Evolutionary conservation across 2,888 invertebrate species (phyloP), one percentile per base, ranked within the genome.

Genomic region (Torymus auratus): DNA sequence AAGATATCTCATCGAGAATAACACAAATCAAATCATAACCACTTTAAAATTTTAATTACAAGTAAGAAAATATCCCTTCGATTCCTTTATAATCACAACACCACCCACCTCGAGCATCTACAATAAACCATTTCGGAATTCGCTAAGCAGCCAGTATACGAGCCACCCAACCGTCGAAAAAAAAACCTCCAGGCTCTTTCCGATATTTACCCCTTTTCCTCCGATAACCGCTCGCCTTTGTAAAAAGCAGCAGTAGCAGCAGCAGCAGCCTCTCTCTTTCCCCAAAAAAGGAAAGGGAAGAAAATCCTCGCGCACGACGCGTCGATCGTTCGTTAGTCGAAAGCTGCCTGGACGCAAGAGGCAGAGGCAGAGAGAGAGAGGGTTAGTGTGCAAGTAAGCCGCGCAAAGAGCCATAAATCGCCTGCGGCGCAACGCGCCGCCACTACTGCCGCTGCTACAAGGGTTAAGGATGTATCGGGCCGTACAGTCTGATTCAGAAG

Each of bases 251-350:
- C 52, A 56, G 41, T 1, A 41, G 41, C 7, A 41, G 41, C 41
- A 41, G 28, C 7, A 28, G 28, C 28, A 28, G 28, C 28, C 28
- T 28, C 28, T 28, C 41, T 41, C 7, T 41, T 7, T 7, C 41
- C 41, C 41, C 41, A 7, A 41, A 41, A 41, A 41, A 41, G 41
- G 41, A 41, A 41, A 41, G 7, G 7, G n/a, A 23, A 58, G 55
- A 60, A 78, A 78, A 74, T 69, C 23, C 69, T 28, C 20, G 15
- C 55, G 65, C 41, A 58, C 61, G 20, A 65, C 74, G 76, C 72
- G 78, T 81, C 81, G 69, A 81, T 78, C 74, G 73, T 78, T 81
- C 78, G 68, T 81, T 78, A 74, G 74, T 55, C 69, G 56, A 60
- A 65, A 80, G 61, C 53, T n/a, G 10, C 41, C 41, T 41, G 41